Evolutionary conservation across 2,113 vertebrate genomes (phyloP).

Genomic region (Myotis brandtii): DNA sequence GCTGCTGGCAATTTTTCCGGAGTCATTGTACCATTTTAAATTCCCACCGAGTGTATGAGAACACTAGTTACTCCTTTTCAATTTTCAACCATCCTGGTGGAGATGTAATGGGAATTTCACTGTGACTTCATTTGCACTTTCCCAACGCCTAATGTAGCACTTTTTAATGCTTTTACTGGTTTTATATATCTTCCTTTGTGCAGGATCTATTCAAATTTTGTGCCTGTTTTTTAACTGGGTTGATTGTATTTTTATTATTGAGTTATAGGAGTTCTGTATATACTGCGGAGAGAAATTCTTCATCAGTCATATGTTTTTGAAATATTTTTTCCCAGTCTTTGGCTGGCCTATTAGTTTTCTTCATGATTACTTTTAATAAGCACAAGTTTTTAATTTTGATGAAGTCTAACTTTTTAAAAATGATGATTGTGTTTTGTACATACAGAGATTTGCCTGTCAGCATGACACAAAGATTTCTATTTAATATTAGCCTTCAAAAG

Average conservation of each 20-base stretch:
- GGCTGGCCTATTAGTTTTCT: background rate
- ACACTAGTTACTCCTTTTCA: background rate
- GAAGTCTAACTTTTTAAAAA: background rate
- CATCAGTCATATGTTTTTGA: background rate
- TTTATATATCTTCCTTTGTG: background rate
- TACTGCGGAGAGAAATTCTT: background rate
- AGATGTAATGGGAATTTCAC: background rate
- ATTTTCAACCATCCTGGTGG: background rate
- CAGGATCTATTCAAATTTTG: background rate
- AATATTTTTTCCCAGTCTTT: background rate
- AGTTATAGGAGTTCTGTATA: background rate
- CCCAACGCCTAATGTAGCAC: background rate
- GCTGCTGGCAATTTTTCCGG: background rate
- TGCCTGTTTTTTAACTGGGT: background rate
- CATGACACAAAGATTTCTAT: background rate
- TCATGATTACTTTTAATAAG: background rate
- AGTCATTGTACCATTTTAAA: background rate
- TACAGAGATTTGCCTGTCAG: background rate
- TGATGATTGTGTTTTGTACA: background rate
- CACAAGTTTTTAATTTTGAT: constrained; percentile 20
- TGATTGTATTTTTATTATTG: background rate
- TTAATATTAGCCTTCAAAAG: background rate
- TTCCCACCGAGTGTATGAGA: background rate
- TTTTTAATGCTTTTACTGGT: background rate
- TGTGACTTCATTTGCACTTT: background rate